These are phyloP conservation scores for Ifrita kowaldi DNA, from an alignment of 2,113 vertebrate genomes.

Conservation along the genomic window DNA sequence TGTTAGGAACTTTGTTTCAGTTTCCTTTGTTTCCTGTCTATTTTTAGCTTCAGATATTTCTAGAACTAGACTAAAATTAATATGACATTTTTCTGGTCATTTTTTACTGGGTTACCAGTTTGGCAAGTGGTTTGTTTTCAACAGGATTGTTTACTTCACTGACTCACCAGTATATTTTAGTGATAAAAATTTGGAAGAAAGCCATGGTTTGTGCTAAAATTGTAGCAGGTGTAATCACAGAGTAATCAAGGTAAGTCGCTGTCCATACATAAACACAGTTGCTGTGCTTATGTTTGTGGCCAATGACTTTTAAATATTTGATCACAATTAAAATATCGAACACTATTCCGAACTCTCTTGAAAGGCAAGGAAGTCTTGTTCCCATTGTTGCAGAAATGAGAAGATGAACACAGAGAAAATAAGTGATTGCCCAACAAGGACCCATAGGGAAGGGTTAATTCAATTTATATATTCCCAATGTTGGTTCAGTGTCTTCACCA, in stretches of 20 bases:
- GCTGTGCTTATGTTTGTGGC: not conserved
- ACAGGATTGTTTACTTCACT: not conserved
- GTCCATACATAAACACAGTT: not conserved
- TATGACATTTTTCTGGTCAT: not conserved
- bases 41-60: not conserved
- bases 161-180: not conserved
- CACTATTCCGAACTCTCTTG: not conserved
- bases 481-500: not conserved
- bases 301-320: not conserved
- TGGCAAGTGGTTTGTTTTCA: not conserved
- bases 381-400: not conserved
- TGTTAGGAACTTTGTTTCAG: not conserved
- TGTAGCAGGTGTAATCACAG: not conserved
- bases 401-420: not conserved
- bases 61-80: not conserved
- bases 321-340: not conserved
- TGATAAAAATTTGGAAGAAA: not conserved
- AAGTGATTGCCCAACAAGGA: not conserved
- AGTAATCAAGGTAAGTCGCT: not conserved
- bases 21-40: not conserved
- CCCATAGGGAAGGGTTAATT: not conserved
- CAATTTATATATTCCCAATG: not conserved
- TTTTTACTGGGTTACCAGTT: not conserved
- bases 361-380: not conserved
- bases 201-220: not conserved